phyloP scores from a whole-genome alignment of 2,113 vertebrate species.

The Naja naja region DNA sequence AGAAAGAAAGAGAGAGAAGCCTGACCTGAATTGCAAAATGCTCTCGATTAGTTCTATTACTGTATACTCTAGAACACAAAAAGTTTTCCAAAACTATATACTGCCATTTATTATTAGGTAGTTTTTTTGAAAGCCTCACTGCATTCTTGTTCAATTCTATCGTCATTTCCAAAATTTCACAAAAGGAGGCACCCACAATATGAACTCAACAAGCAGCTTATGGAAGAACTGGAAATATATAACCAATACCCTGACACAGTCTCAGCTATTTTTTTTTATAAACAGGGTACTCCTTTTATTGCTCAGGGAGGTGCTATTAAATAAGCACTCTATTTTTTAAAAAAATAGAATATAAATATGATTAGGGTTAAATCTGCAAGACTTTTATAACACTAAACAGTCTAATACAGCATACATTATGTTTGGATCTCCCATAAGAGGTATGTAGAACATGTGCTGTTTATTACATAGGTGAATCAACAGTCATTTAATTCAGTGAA shows the following conservation, averaged over 20 bases:
- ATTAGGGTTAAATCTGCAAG: not conserved
- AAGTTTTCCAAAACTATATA: not conserved
- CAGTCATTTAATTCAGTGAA: not conserved
- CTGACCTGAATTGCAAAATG: conserved; percentile 29
- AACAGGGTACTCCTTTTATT: fast-evolving
- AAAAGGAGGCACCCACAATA: not conserved
- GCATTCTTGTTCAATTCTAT: not conserved
- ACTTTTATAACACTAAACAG: not conserved
- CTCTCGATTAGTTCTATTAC: not conserved
- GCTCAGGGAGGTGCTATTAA: not conserved
- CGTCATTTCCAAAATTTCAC: not conserved
- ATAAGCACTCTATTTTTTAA: not conserved
- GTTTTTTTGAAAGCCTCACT: not conserved
- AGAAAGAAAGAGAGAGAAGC: not conserved
- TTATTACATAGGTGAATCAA: not conserved
- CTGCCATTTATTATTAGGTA: not conserved
- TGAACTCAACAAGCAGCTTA: not conserved
- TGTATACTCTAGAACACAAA: fast-evolving
- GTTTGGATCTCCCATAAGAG: conserved; percentile 20
- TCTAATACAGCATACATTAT: not conserved
- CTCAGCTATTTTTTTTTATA: conserved; percentile 22
- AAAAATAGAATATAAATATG: not conserved
- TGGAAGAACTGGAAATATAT: conserved; percentile 16
- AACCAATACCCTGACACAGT: not conserved
- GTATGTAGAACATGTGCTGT: not conserved